These are phyloP conservation scores for Zaprionus capensis DNA, from an alignment of 1,140 invertebrate genomes.

Conservation along the genomic window DNA sequence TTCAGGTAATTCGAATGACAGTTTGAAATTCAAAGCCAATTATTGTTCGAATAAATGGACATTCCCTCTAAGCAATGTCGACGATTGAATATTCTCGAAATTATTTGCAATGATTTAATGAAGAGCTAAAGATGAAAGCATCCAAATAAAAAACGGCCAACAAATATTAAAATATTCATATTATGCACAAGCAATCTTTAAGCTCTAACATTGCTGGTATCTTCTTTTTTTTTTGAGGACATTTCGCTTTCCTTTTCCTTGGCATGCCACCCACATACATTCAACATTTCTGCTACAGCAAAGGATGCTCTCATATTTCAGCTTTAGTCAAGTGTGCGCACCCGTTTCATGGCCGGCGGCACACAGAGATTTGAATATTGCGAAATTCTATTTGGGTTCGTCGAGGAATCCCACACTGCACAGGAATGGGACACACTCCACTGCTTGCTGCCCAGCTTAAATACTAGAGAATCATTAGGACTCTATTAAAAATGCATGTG, in stretches of 20 bases:
- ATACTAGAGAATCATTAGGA: conserved; percentile 19
- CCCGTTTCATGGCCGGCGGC: conserved; percentile 3
- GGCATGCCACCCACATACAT: not conserved
- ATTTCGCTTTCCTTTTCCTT: not conserved
- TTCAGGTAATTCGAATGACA: conserved; percentile 2
- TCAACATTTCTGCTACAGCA: not conserved
- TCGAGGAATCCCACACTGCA: not conserved
- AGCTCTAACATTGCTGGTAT: not conserved
- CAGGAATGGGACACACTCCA: not conserved
- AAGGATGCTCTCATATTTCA: conserved; percentile 6
- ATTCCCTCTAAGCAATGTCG: not conserved
- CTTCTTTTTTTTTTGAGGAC: not conserved
- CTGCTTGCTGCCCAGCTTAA: not conserved
- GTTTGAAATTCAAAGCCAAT: conserved; percentile 4
- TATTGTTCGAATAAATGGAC: not conserved
- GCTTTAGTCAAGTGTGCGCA: conserved; percentile 8
- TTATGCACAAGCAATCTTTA: not conserved
- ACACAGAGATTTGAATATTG: conserved; percentile 8
- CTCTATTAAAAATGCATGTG: conserved; percentile 38
- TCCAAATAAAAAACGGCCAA: not conserved
- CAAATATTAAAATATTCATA: not conserved
- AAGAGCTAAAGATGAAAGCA: not conserved
- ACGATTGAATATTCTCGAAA: not conserved
- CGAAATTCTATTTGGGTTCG: conserved; percentile 7
- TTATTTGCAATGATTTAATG: not conserved